phyloP scores from a whole-genome alignment of 2,113 vertebrate species.

The Brachirus orientalis region DNA sequence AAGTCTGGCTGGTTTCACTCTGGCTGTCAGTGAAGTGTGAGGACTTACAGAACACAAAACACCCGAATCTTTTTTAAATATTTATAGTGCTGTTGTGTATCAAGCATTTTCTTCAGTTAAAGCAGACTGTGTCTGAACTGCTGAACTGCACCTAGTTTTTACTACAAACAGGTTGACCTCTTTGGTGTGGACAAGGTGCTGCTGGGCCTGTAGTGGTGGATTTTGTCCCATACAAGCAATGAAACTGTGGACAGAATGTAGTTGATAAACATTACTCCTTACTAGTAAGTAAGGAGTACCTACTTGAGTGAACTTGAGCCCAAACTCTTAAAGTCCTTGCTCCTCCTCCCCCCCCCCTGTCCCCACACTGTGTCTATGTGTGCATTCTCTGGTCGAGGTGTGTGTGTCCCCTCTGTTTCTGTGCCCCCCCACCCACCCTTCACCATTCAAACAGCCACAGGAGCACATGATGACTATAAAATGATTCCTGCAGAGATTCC shows the following conservation, averaged over 20 bases:
- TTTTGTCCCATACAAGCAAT: conserved; percentile 9
- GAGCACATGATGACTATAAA: conserved; percentile 44
- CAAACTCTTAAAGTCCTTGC: conserved; percentile 50
- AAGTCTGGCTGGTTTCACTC: conserved; percentile 53
- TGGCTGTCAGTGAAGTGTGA: conserved; percentile 26
- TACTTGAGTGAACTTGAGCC: conserved; percentile 42
- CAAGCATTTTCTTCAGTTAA: background rate
- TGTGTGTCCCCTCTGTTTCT: conserved; percentile 75
- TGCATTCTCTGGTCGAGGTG: conserved; percentile 73
- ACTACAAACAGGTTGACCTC: conserved; percentile 1
- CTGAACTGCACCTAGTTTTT: conserved; percentile 6
- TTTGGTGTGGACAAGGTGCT: conserved; percentile 22
- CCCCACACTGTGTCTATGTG: conserved; percentile 73
- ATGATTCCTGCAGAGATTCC: conserved; percentile 4
- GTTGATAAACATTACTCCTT: background rate
- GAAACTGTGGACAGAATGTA: conserved; percentile 10
- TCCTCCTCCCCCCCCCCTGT: conserved; percentile 29
- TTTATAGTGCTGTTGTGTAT: background rate
- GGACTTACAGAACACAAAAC: background rate
- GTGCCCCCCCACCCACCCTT: conserved; percentile 54
- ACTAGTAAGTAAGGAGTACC: no score
- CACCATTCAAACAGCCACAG: conserved; percentile 63
- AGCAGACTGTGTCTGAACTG: no score
- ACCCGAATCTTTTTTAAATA: background rate
- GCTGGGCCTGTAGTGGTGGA: conserved; percentile 48